Conservation (phyloP, 92 coral and sea anemone genomes). For the Siderastrea radians region DNA sequence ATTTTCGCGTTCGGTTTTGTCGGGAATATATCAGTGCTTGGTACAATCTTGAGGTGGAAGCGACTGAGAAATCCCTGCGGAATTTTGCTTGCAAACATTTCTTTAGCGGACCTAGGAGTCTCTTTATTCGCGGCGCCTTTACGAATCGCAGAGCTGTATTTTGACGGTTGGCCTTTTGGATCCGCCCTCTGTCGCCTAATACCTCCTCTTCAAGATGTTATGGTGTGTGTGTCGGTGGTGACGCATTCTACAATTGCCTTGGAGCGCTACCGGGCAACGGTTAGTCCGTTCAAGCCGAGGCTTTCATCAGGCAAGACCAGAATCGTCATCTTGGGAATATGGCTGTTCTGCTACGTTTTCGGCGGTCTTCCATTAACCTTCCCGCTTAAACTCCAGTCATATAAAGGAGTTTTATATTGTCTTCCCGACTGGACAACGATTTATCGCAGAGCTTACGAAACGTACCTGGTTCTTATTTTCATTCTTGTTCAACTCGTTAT, state of each 20-base stretch:
- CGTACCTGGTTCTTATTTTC: slow-evolving; percentile 70
- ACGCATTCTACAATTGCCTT: slow-evolving; percentile 82
- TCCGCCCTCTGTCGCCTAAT: slow-evolving; percentile 58
- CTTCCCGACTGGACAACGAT: slow-evolving; percentile 55
- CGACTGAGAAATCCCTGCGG: slow-evolving; percentile 78
- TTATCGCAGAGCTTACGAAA: slow-evolving; percentile 66
- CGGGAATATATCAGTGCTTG: slow-evolving; percentile 72
- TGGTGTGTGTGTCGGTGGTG: slow-evolving; percentile 77
- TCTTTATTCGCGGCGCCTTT: slow-evolving; percentile 72
- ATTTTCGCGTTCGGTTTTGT: slow-evolving; percentile 65
- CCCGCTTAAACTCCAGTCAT: slow-evolving; percentile 30
- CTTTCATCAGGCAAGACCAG: slow-evolving; percentile 53
- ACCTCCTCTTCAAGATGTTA: slow-evolving; percentile 73
- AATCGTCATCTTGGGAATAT: slow-evolving; percentile 64
- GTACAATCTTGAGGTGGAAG: slow-evolving; percentile 68
- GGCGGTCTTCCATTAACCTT: slow-evolving; percentile 69
- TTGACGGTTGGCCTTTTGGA: slow-evolving; percentile 79
- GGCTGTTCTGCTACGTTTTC: slow-evolving; percentile 72
- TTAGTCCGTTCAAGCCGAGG: slow-evolving; percentile 77
- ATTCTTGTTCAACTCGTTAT: slow-evolving; percentile 69
- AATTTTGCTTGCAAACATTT: slow-evolving; percentile 70
- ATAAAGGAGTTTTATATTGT: slow-evolving; percentile 29
- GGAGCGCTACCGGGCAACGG: slow-evolving; percentile 79
- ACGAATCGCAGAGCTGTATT: slow-evolving; percentile 67
- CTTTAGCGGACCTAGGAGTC: slow-evolving; percentile 76